Base-by-base conservation (phyloP, 2,888 invertebrate genomes). In the Lampropteryx suffumata region DNA sequence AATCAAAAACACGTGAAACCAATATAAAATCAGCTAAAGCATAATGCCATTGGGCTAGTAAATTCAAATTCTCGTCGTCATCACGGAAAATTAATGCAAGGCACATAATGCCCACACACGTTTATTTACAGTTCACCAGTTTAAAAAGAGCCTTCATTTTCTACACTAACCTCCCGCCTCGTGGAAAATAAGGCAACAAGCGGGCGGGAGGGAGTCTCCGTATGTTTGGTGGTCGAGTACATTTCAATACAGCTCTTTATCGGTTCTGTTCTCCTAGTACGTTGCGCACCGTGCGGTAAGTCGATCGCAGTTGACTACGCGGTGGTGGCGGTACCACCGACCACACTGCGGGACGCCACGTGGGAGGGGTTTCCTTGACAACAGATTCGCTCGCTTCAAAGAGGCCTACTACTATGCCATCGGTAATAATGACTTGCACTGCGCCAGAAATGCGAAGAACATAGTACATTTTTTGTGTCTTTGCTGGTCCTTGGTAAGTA, bases 211-310 rank as follows among this genome's bases (percentile, higher is more conserved):
- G 59, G 69, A 2, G 53, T 73, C 33, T 72, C 75, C 49, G 34
- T 9, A 12, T 30, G 3, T 2, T 14, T 51, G 46, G 51, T 26
- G 12, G 30, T 27, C 14, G n/a, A 1, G 13, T 17, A 43, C 39
- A 43, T 47, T 47, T 52, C 34, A 12, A 47, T 47, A 7, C 5
- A 53, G 12, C 53, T 67, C 75, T 71, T 89, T 80, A 36, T 56
- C 55, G 69, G 17, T 28, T 41, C 44, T 53, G 44, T 32, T 26
- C 21, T 30, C 87, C 86, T 88, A 75, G 87, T 88, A 85, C 59
- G 69, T 73, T 81, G 87, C 87, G 87, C 84, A 84, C 75, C 78
- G 67, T 73, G 80, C 74, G 47, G 52, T 34, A 79, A 43, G 33
- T 43, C 28, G 75, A 74, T 76, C 76, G 76, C 70, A 33, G 36